A percentile compares a stretch with the other conserved stretches of the same genome.
These are phyloP conservation scores for Bombus superbus DNA, from an alignment of 1,140 invertebrate species.

Conservation along the genomic window DNA sequence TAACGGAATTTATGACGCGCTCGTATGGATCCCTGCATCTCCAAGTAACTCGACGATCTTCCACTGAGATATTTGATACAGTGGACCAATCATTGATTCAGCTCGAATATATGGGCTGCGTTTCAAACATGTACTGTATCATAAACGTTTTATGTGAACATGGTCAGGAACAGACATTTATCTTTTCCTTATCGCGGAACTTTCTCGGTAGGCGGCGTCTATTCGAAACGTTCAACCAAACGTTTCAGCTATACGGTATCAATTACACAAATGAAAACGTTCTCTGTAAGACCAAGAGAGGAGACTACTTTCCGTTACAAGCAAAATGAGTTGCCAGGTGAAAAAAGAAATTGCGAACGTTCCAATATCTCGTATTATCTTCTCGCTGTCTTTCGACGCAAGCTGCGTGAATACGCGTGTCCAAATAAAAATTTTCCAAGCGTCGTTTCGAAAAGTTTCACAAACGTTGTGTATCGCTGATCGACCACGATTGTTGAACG, in stretches of 20 bases:
- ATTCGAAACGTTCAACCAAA: slow-evolving; percentile 5
- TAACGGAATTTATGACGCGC: slow-evolving; percentile 76
- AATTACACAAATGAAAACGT: neutral
- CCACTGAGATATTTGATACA: slow-evolving; percentile 62
- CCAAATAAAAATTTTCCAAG: neutral
- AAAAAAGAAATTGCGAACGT: neutral
- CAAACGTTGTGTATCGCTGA: neutral
- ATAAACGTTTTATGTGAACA: slow-evolving; percentile 29
- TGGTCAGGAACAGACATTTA: slow-evolving; percentile 8
- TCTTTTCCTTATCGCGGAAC: neutral
- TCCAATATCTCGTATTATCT: neutral
- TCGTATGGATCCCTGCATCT: slow-evolving; percentile 61
- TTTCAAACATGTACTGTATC: slow-evolving; percentile 17
- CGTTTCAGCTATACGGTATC: neutral
- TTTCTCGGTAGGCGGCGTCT: neutral
- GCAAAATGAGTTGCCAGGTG: neutral
- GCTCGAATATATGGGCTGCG: slow-evolving; percentile 16
- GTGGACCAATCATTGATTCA: slow-evolving; percentile 60
- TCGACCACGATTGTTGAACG: neutral
- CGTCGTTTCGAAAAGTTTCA: neutral
- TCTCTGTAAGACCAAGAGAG: neutral
- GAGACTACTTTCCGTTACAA: too few relatives aligned
- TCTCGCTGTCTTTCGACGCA: neutral
- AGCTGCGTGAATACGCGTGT: neutral
- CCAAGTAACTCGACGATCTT: slow-evolving; percentile 66